Evolutionary conservation across 2,797 vertebrate genomes (phyloP).

Genomic region (Spatula clypeata): DNA sequence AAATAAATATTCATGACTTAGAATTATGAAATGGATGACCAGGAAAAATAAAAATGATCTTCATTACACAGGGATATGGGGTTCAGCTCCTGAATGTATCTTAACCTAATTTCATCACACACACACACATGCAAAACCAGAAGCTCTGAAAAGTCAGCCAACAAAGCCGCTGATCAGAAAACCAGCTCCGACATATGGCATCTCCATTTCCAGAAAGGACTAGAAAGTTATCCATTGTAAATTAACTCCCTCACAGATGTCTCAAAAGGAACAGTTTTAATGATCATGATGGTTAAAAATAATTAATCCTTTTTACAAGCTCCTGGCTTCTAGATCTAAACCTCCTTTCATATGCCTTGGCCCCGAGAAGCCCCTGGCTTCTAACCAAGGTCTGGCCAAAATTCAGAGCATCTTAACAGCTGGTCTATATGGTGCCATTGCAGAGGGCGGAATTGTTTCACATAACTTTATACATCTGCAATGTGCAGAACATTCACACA

Average conservation of each 20-base stretch:
- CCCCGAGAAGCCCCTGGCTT: not conserved
- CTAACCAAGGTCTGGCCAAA: not conserved
- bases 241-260: conserved; percentile 38
- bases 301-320: not conserved
- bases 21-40: not conserved
- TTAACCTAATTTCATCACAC: not conserved
- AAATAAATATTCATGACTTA: not conserved
- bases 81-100: not conserved
- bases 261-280: conserved; percentile 24
- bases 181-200: not conserved
- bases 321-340: not conserved
- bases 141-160: conserved; percentile 42
- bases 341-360: not conserved
- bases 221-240: conserved; percentile 23
- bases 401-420: not conserved
- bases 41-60: not conserved
- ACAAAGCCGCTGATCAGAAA: conserved; percentile 11
- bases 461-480: not conserved
- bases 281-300: conserved; percentile 24
- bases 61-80: not conserved
- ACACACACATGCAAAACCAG: not conserved
- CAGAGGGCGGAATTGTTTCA: not conserved
- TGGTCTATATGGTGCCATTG: not conserved
- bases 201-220: conserved; percentile 5
- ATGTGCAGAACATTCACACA: not conserved